Base-by-base conservation (phyloP, 2,797 vertebrate genomes). In the Oreochromis grahami region DNA sequence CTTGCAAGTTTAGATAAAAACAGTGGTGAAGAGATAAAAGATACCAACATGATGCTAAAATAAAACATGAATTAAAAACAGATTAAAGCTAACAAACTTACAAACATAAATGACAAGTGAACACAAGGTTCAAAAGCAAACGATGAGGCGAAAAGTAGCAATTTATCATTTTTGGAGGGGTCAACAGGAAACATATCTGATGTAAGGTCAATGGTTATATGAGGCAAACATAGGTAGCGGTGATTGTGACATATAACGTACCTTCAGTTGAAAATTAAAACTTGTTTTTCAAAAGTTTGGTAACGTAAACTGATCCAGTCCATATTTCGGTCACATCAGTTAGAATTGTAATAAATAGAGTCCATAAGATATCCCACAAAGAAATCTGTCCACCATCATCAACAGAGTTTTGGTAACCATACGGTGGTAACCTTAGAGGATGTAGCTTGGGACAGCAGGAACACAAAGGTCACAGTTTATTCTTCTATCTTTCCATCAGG, bases 401-500 rank as follows among this genome's bases (percentile, higher is more conserved):
- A 38, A 9, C 38, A 68, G n/a, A 68, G 36, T 24, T 43, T 68
- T 68, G 38, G 63, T 26, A 26, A 68, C 38, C 21, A 68, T 43
- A 84, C 11, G 29, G 34, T 8, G 70, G 50, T 78, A 83, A 21
- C 48, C 50, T 77, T 26, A 78, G 29, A 63, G 43, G 29, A 82
- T 56, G 45, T 8, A 86, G 14, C 8, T 32, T 29, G 12, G 19
- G 45, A 83, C 78, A 80, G 34, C n/a, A 70, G 50, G 38, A 38
- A 85, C 76, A 83, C 52, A 85, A 21, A 87, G 85, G 87, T 88
- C 87, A 81, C 12, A 84, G 48, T 77, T 50, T 86, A 65, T 87
- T 86, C 82, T 56, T 76, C 77, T 36, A 76, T 21, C 38, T 43
- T 85, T 52, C 56, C 38, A 83, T 89, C 82, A 79, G 43, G 65